Evolutionary conservation across 1,140 invertebrate species (phyloP).

Genomic region (Doryteuthis pealeii): DNA sequence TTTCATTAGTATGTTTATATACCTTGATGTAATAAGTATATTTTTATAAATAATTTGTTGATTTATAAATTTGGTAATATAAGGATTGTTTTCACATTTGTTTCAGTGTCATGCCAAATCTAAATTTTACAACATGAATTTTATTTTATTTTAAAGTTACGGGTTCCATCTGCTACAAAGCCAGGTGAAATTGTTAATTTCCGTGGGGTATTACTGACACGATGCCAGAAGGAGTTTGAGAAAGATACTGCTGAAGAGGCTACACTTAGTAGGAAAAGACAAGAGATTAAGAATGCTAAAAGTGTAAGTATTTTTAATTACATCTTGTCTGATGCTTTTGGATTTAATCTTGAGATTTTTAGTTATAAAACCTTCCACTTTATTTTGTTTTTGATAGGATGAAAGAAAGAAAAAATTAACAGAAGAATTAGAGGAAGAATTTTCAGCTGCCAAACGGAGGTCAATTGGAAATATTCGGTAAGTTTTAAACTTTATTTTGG

Average conservation of each 20-base stretch:
- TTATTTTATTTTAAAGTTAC: constrained; percentile 37
- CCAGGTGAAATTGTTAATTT: constrained; percentile 69
- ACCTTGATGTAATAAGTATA: too few relatives aligned
- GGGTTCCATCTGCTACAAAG: constrained; percentile 44
- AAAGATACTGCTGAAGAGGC: constrained; percentile 70
- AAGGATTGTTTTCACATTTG: too few relatives aligned
- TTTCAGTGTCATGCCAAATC: too few relatives aligned
- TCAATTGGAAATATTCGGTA: constrained; percentile 84
- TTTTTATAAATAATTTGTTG: too few relatives aligned
- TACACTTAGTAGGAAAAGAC: constrained; percentile 34
- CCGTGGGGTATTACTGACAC: constrained; percentile 76
- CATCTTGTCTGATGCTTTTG: too few relatives aligned
- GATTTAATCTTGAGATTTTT: too few relatives aligned
- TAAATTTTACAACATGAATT: too few relatives aligned
- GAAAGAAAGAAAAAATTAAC: constrained; percentile 70
- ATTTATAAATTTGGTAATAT: too few relatives aligned
- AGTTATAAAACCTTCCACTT: too few relatives aligned
- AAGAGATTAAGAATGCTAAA: constrained; percentile 42
- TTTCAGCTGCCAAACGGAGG: constrained; percentile 74
- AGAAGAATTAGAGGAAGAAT: constrained; percentile 71
- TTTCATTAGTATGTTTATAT: too few relatives aligned
- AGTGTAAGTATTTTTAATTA: constrained; percentile 15
- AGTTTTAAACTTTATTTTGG: constrained; percentile 14
- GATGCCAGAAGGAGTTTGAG: constrained; percentile 87
- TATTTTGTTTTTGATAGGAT: constrained; percentile 58